These are phyloP conservation scores for Phenganax subtilis DNA, from an alignment of 92 coral and sea anemone species.

Conservation along the genomic window DNA sequence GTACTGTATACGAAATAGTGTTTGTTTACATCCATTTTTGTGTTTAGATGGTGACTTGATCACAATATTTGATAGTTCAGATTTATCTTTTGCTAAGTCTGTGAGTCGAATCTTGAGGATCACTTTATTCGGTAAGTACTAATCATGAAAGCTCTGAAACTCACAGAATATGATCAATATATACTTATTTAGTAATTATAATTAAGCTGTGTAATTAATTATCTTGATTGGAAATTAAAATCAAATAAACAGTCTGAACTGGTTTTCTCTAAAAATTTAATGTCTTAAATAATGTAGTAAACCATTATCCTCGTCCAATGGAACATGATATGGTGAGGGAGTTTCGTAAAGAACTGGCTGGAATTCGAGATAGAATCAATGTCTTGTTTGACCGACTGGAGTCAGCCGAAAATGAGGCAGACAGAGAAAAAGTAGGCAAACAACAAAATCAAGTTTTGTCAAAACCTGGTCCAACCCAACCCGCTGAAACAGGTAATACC, in stretches of 20 bases:
- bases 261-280: background rate
- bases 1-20: background rate
- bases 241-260: background rate
- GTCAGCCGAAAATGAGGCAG: constrained; percentile 38
- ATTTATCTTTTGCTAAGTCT: constrained; percentile 79
- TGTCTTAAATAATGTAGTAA: constrained; percentile 42
- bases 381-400: constrained; percentile 80
- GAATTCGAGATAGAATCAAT: constrained; percentile 73
- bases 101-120: constrained; percentile 78
- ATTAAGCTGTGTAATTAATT: background rate
- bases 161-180: background rate
- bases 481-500: constrained; percentile 17
- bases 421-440: constrained; percentile 1
- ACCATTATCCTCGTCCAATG: constrained; percentile 90
- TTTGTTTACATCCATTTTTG: background rate
- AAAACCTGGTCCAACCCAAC: background rate
- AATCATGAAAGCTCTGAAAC: background rate
- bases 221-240: background rate
- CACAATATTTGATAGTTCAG: constrained; percentile 96
- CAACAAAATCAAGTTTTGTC: background rate
- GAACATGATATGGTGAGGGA: constrained; percentile 87
- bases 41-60: constrained; percentile 85
- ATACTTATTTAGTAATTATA: background rate
- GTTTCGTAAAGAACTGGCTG: constrained; percentile 72
- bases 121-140: constrained; percentile 86